Evolutionary conservation across 2,888 invertebrate genomes (phyloP).

Genomic region (Sphinx pinastri): DNA sequence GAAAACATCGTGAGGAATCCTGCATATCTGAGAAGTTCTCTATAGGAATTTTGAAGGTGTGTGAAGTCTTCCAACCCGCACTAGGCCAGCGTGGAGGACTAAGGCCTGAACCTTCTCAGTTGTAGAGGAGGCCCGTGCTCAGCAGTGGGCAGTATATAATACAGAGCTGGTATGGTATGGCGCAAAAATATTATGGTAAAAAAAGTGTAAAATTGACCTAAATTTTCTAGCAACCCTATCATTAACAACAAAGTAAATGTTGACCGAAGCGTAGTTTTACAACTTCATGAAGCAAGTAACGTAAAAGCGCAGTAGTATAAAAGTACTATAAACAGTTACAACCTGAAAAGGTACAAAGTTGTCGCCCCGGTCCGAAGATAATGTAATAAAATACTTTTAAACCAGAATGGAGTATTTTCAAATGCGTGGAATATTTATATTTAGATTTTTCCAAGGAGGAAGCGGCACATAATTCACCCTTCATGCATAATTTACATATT

Average conservation of each 20-base stretch:
- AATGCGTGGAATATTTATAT: slow-evolving; percentile 39
- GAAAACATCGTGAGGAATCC: too few species aligned
- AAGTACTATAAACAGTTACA: not conserved
- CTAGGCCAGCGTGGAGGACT: too few species aligned
- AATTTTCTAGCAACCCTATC: too few species aligned
- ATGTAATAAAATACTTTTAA: slow-evolving; percentile 36
- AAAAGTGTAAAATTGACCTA: not conserved
- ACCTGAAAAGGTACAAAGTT: slow-evolving; percentile 4
- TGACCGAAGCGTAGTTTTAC: not conserved
- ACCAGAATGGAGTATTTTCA: slow-evolving; percentile 33
- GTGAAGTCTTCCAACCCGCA: too few species aligned
- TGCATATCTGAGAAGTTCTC: too few species aligned
- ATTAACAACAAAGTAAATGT: too few species aligned
- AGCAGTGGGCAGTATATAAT: too few species aligned
- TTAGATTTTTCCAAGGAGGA: slow-evolving; percentile 37
- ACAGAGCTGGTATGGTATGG: too few species aligned
- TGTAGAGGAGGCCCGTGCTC: too few species aligned
- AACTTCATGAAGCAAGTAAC: not conserved
- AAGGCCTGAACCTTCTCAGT: too few species aligned
- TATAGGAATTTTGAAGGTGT: too few species aligned
- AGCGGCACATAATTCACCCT: slow-evolving; percentile 40
- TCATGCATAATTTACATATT: slow-evolving; percentile 43
- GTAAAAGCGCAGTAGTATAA: not conserved
- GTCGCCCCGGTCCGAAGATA: not conserved
- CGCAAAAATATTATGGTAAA: too few species aligned